Conservation (phyloP, 2,797 vertebrate genomes). For the Syngnathus rostellatus region DNA sequence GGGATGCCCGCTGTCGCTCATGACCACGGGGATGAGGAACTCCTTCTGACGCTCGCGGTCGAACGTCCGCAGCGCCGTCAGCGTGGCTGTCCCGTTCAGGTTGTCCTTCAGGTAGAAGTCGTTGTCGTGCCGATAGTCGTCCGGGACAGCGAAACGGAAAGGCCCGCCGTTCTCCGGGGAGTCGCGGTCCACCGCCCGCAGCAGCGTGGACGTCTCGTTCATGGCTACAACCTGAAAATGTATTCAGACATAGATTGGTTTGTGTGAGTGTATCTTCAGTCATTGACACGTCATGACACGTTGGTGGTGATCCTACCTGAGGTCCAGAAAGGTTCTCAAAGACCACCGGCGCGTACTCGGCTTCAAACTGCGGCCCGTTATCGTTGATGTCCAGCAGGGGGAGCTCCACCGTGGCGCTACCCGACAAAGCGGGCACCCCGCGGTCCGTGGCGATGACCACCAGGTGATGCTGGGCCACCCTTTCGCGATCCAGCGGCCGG, state of each 20-base stretch:
- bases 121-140: conserved; percentile 67
- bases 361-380: conserved; percentile 80
- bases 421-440: conserved; percentile 70
- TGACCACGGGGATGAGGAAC: conserved; percentile 73
- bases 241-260: not conserved
- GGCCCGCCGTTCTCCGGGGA: conserved; percentile 75
- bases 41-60: conserved; percentile 78
- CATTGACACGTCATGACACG: not conserved
- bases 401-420: conserved; percentile 75
- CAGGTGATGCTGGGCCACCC: conserved; percentile 65
- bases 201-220: conserved; percentile 75
- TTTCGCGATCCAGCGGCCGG: conserved; percentile 73
- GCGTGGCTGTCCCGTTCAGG: conserved; percentile 75
- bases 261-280: no score
- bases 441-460: conserved; percentile 78
- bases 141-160: conserved; percentile 71
- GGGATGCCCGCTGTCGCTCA: conserved; percentile 76
- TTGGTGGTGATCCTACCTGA: conserved; percentile 41
- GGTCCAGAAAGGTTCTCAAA: conserved; percentile 77
- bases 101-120: conserved; percentile 84
- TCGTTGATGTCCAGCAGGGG: conserved; percentile 82
- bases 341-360: conserved; percentile 72
- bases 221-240: conserved; percentile 62
- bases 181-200: conserved; percentile 74
- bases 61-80: conserved; percentile 77